Evolutionary conservation across 2,113 vertebrate species (phyloP).

Genomic region (Apteryx owenii): DNA sequence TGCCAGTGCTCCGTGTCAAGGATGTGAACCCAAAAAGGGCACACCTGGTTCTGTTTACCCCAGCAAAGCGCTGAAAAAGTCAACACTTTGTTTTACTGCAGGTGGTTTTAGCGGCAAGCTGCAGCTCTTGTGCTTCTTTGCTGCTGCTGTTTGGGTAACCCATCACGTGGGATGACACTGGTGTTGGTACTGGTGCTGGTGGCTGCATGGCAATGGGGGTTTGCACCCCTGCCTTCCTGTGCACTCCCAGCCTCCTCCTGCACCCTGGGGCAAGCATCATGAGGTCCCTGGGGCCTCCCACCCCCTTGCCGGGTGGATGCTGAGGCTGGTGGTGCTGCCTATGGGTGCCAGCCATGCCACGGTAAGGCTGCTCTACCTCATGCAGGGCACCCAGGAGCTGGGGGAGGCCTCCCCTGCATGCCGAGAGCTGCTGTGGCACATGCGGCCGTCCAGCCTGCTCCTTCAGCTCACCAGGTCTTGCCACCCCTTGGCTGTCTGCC

Average conservation of each 20-base stretch:
- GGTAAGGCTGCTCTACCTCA: conserved; percentile 34
- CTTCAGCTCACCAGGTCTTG: background rate
- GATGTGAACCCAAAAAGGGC: background rate
- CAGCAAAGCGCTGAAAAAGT: background rate
- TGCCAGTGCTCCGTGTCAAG: rapidly evolving
- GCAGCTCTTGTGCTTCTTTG: background rate
- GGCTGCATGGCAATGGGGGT: background rate
- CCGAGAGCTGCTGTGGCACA: background rate
- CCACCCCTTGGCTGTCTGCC: background rate
- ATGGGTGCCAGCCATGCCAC: background rate
- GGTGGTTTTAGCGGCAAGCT: background rate
- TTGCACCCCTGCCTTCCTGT: background rate
- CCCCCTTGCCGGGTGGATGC: rapidly evolving
- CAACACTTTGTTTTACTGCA: background rate
- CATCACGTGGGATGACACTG: rapidly evolving
- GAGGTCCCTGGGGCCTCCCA: background rate
- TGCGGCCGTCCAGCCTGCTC: background rate
- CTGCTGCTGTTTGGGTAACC: background rate
- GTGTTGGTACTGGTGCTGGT: rapidly evolving
- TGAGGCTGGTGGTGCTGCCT: background rate
- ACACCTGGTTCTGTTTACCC: background rate
- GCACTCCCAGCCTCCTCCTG: background rate
- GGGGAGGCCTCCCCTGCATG: background rate
- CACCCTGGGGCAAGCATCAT: rapidly evolving
- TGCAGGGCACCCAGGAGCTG: background rate